Evolutionary conservation across 2,888 invertebrate genomes (phyloP).

Genomic region (Temnothorax unifasciatus): DNA sequence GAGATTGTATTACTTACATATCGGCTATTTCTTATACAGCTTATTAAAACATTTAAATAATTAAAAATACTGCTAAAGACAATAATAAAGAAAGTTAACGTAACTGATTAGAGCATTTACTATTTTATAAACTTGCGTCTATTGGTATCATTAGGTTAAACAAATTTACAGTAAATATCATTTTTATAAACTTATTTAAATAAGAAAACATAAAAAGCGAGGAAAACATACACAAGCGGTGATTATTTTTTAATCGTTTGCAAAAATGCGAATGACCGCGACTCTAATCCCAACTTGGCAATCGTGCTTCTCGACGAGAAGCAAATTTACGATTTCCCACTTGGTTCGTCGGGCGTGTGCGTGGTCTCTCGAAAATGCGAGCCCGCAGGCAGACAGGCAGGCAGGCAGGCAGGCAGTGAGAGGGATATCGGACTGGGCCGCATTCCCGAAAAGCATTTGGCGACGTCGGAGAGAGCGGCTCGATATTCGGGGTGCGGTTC

Average conservation of each 20-base stretch:
- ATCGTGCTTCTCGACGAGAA: slow-evolving; percentile 43
- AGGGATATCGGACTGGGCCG: slow-evolving; percentile 53
- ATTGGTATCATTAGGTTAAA: background rate
- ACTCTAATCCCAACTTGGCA: slow-evolving; percentile 37
- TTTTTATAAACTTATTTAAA: background rate
- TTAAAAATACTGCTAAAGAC: background rate
- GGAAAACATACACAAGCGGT: background rate
- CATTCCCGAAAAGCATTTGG: slow-evolving; percentile 79
- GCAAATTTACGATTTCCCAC: slow-evolving; percentile 56
- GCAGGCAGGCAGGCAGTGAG: slow-evolving; percentile 55
- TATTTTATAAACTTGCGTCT: background rate
- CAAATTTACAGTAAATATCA: background rate
- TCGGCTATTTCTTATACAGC: background rate
- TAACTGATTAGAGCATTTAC: background rate
- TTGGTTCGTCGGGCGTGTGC: slow-evolving; percentile 52
- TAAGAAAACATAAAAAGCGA: background rate
- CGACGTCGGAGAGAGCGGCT: slow-evolving; percentile 80
- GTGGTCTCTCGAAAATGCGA: slow-evolving; percentile 67
- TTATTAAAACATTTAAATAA: slow-evolving; percentile 9
- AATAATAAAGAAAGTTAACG: background rate
- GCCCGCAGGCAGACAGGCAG: slow-evolving; percentile 65
- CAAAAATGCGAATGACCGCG: slow-evolving; percentile 36
- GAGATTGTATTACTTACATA: background rate
- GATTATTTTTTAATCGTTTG: slow-evolving; percentile 16
- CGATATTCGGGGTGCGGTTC: slow-evolving; percentile 86